phyloP scores from a whole-genome alignment of 2,888 invertebrate species.

The Protonemura montana region DNA sequence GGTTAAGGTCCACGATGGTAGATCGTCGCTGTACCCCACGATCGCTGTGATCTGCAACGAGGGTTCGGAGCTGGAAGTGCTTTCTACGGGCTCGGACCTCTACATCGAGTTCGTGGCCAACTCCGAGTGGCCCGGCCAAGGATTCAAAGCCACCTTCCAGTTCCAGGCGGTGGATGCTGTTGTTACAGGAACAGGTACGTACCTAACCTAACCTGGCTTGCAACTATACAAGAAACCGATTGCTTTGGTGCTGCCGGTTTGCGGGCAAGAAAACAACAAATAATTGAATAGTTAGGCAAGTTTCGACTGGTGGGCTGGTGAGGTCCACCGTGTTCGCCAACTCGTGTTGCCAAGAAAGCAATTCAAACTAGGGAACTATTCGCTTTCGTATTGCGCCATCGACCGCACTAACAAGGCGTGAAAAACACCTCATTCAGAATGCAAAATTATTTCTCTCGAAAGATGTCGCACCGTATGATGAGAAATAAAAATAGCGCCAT shows the following conservation, averaged over 20 bases:
- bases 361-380: not conserved
- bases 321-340: not conserved
- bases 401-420: not conserved
- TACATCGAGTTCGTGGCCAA: conserved; percentile 86
- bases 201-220: not conserved
- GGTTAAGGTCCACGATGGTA: conserved; percentile 85
- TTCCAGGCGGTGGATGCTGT: conserved; percentile 72
- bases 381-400: not conserved
- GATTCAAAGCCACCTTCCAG: conserved; percentile 78
- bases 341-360: not conserved
- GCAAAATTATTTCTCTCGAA: not conserved
- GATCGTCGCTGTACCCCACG: conserved; percentile 74
- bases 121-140: conserved; percentile 79
- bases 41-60: conserved; percentile 86
- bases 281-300: not conserved
- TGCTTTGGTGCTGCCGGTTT: conserved; percentile 46
- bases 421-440: not conserved
- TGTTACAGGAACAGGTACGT: conserved; percentile 45
- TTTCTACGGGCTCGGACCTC: conserved; percentile 83
- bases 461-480: not conserved
- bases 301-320: not conserved
- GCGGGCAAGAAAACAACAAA: not conserved
- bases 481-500: not conserved
- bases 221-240: conserved; percentile 43
- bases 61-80: conserved; percentile 77